These are phyloP conservation scores for Dicerorhinus sumatrensis DNA, from an alignment of 2,113 vertebrate genomes.

Conservation along the genomic window DNA sequence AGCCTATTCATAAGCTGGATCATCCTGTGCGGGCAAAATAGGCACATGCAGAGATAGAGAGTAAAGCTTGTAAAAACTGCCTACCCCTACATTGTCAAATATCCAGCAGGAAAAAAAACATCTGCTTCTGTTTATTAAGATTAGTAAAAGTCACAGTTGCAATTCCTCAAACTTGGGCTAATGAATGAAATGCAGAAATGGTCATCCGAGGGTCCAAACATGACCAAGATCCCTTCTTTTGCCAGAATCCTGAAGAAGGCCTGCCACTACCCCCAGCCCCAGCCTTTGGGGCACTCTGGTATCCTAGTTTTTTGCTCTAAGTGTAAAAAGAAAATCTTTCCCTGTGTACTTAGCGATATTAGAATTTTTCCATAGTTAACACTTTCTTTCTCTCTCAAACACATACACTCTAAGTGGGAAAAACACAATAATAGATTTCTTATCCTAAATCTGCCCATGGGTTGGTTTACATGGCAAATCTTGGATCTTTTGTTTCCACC, in stretches of 20 bases:
- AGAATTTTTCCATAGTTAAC: not conserved
- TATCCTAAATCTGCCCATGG: not conserved
- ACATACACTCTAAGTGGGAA: not conserved
- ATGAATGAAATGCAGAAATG: not conserved
- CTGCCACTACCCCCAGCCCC: not conserved
- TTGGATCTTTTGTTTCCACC: not conserved
- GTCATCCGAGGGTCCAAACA: not conserved
- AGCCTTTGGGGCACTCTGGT: not conserved
- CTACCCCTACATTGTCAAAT: not conserved
- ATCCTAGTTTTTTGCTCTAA: not conserved
- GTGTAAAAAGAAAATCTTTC: not conserved
- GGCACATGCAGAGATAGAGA: not conserved
- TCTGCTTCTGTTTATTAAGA: not conserved
- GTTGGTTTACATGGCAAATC: not conserved
- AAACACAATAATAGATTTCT: not conserved
- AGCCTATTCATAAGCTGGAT: not conserved
- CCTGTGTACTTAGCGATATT: not conserved
- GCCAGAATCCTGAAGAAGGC: not conserved
- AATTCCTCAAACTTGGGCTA: not conserved
- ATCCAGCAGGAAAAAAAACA: not conserved
- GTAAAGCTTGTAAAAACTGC: not conserved
- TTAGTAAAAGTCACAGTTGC: not conserved
- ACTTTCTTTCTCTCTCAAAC: not conserved
- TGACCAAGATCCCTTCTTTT: not conserved
- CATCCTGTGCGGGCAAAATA: not conserved